A percentile compares a stretch with the other conserved stretches of the same genome.
phyloP scores from a whole-genome alignment of 2,888 invertebrate species.

The Hesperia comma region DNA sequence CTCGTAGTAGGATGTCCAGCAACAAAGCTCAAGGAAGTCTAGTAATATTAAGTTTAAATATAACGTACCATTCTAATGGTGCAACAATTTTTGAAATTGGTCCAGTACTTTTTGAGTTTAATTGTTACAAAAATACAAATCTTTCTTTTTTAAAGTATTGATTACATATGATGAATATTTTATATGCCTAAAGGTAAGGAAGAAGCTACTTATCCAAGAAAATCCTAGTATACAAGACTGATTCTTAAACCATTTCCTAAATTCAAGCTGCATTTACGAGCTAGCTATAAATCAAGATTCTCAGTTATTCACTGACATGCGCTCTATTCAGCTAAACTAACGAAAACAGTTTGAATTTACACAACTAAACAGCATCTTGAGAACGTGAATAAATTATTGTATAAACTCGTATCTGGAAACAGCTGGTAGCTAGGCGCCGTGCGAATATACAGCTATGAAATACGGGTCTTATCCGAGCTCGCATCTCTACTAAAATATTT shows the following conservation, averaged over 20 bases:
- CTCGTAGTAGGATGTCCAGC: no score
- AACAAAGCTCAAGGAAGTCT: no score
- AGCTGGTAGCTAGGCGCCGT: conserved; percentile 11
- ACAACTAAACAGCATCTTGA: conserved; percentile 22
- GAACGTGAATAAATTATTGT: conserved; percentile 23
- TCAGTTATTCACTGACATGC: conserved; percentile 12
- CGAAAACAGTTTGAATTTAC: conserved; percentile 17
- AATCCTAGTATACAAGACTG: not conserved
- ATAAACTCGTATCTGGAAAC: conserved; percentile 18
- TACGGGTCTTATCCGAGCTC: conserved; percentile 15
- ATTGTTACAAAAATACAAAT: no score
- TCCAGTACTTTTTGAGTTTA: no score
- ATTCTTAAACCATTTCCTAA: not conserved
- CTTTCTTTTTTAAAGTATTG: no score
- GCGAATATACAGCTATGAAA: conserved; percentile 15
- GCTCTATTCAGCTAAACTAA: conserved; percentile 13
- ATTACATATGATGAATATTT: no score
- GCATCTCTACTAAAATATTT: conserved; percentile 9
- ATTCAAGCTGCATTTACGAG: not conserved
- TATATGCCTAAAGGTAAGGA: no score
- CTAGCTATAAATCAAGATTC: conserved; percentile 8
- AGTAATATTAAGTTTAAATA: no score
- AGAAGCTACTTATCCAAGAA: no score
- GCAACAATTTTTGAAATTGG: no score
- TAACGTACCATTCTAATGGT: no score